Evolutionary conservation across 2,888 invertebrate species (phyloP).

Genomic region (Eupsilia transversa): DNA sequence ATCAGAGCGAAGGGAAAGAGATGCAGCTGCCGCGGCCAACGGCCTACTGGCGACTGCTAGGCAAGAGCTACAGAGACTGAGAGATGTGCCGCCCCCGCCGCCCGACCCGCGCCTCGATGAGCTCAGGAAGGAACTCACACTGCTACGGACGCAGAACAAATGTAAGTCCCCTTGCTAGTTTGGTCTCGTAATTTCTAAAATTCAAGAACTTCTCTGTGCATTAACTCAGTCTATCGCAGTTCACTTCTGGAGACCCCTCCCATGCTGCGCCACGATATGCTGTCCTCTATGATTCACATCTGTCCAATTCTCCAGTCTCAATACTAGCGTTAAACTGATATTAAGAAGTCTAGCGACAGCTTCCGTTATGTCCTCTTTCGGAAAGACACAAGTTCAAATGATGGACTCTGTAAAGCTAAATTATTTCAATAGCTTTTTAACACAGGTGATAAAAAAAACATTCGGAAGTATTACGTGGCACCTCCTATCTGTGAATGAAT

Average conservation of each 20-base stretch:
- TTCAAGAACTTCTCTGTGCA: too few species aligned
- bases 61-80: slow-evolving; percentile 92
- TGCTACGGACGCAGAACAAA: slow-evolving; percentile 94
- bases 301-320: neutral
- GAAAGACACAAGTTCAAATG: neutral
- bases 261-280: too few species aligned
- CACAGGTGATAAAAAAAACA: neutral
- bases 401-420: neutral
- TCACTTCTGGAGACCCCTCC: too few species aligned
- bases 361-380: neutral
- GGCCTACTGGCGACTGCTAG: slow-evolving; percentile 92
- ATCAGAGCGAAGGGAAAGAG: slow-evolving; percentile 87
- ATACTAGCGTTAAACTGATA: neutral
- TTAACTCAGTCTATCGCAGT: neutral
- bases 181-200: neutral
- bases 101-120: slow-evolving; percentile 94
- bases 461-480: neutral
- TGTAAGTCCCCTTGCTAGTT: slow-evolving; percentile 87
- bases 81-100: slow-evolving; percentile 92
- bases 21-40: slow-evolving; percentile 88
- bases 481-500: neutral
- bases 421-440: neutral
- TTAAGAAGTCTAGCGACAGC: neutral
- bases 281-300: too few species aligned
- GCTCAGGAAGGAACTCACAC: slow-evolving; percentile 93